These are phyloP conservation scores for Sebastes schlegelii DNA, from an alignment of 2,113 vertebrate genomes.

Conservation along the genomic window DNA sequence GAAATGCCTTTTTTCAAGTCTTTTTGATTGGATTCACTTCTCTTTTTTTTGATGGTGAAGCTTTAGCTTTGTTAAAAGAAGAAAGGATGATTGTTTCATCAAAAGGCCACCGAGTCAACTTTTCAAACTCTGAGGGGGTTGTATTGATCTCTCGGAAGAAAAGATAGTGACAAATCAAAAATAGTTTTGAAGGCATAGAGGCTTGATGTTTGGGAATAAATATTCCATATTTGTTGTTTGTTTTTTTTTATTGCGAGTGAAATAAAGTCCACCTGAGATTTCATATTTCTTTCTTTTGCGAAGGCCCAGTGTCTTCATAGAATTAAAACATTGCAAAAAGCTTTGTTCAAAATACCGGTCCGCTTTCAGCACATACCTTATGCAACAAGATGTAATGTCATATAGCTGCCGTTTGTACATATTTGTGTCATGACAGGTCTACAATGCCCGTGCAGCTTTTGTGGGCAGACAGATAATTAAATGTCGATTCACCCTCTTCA, in stretches of 20 bases:
- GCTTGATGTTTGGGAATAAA: slow-evolving; percentile 42
- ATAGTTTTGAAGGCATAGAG: slow-evolving; percentile 25
- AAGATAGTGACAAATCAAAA: slow-evolving; percentile 46
- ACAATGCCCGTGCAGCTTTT: slow-evolving; percentile 65
- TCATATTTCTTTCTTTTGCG: slow-evolving; percentile 5
- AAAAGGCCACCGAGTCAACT: slow-evolving; percentile 58
- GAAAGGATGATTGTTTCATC: slow-evolving; percentile 59
- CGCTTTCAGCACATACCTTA: neutral
- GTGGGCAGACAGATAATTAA: slow-evolving; percentile 77
- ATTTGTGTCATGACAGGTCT: slow-evolving; percentile 28
- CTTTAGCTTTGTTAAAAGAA: slow-evolving; percentile 69
- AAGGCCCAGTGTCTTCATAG: neutral
- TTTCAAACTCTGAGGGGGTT: slow-evolving; percentile 56
- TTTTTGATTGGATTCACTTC: slow-evolving; percentile 68
- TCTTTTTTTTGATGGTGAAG: slow-evolving; percentile 56
- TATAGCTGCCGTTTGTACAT: slow-evolving; percentile 12
- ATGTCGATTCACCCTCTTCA: slow-evolving; percentile 73
- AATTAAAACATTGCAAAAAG: slow-evolving; percentile 29
- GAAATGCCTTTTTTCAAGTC: slow-evolving; percentile 58
- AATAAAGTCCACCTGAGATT: slow-evolving; percentile 37
- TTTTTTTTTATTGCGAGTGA: slow-evolving; percentile 10
- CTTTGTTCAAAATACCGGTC: neutral
- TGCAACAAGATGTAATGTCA: slow-evolving; percentile 6
- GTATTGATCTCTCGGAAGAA: slow-evolving; percentile 57
- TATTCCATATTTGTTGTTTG: slow-evolving; percentile 13